Evolutionary conservation across 53 echinoderm and acorn worm species (phyloP), one percentile per base, ranked within the genome.

Genomic region (Apostichopus leukothele): DNA sequence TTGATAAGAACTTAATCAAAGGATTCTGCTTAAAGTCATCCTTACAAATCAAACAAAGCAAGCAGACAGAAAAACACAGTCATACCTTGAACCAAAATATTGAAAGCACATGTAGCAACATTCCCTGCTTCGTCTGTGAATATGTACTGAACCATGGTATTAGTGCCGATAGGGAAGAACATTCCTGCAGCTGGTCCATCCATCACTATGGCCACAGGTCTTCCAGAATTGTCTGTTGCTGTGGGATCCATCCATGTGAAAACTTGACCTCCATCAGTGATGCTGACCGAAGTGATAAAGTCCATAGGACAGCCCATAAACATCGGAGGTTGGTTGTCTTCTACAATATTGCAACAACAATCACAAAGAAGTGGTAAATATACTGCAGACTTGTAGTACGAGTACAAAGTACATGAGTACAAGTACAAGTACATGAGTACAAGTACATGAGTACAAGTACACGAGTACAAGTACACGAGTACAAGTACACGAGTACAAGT

Each of bases 41-140:
- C 39, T 39, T 39, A 39, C 39, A 39, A 39, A 39, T 39, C 39
- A 39, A 39, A 39, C 39, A 39, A 39, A 39, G 39, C 39, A 39
- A 39, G 39, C 57, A 9, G 57, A 57, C 7, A 57, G 57, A 57
- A 57, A 57, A 57, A 7, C 7, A 57, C 10, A 9, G 57, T 9
- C 57, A 14, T 23, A 85, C 85, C 26, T 50, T 60, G 39, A 68
- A 85, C 85, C 14, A 21, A 1, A 18, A 85, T 67, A 26, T 1
- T 39, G 50, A 85, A 85, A 16, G 27, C 9, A 39, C 85, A 85
- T 4, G 26, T 50, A 60, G 68, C 85, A 3, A 10, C 6, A 50
- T 85, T 85, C 21, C 85, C 85, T 1, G 85, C 85, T 51, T 85
- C 85, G 11, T 85, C 85, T 22, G 85, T 85, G 50, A 39, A 85